phyloP scores from a whole-genome alignment of 2,797 vertebrate species.

The Pterois miles region DNA sequence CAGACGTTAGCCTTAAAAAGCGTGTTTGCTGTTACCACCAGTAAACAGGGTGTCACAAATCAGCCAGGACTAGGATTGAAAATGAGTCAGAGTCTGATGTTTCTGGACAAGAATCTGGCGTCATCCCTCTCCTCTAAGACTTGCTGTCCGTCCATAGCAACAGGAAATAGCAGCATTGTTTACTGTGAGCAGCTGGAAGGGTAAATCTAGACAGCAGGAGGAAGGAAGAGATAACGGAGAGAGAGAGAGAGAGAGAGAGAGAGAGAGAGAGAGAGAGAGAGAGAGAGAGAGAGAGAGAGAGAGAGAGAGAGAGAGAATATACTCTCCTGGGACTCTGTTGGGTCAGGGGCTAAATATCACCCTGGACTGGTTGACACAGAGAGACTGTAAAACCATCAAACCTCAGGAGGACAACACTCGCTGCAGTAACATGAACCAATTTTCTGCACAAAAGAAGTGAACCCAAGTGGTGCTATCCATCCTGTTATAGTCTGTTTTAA shows the following conservation, averaged over 20 bases:
- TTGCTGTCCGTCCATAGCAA: conserved; percentile 11
- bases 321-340: conserved; percentile 10
- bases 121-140: not conserved
- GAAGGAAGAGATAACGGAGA: conserved; percentile 62
- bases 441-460: not conserved
- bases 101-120: not conserved
- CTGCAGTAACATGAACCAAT: too few relatives aligned
- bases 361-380: not conserved
- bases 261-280: too few relatives aligned
- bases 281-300: not conserved
- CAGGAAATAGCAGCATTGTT: conserved; percentile 83
- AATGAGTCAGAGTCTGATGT: not conserved
- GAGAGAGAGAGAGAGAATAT: not conserved
- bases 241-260: not conserved
- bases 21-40: too few relatives aligned
- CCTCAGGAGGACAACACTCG: too few relatives aligned
- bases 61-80: not conserved
- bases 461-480: not conserved
- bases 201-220: conserved; percentile 57
- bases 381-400: not conserved
- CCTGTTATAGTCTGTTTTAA: too few relatives aligned
- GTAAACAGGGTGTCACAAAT: not conserved
- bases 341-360: not conserved
- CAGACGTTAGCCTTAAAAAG: too few relatives aligned
- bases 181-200: conserved; percentile 62